phyloP scores from a whole-genome alignment of 1,140 invertebrate genomes.

The Oryzaephilus surinamensis region DNA sequence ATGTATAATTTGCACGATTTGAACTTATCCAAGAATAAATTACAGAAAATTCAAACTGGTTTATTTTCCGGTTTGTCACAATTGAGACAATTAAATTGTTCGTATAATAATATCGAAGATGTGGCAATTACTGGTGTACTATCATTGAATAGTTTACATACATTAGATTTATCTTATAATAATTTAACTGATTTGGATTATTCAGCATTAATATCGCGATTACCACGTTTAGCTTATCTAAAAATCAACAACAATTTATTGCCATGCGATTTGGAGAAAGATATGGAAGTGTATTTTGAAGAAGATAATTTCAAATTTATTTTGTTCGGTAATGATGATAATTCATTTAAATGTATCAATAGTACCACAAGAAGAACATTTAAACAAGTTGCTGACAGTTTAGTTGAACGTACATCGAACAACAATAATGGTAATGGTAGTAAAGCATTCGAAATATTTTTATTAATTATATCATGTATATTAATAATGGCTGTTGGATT shows the following conservation, averaged over 20 bases:
- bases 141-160: slow-evolving; percentile 24
- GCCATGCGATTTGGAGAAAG: slow-evolving; percentile 27
- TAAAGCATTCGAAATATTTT: slow-evolving; percentile 7
- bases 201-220: slow-evolving; percentile 17
- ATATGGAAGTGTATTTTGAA: slow-evolving; percentile 26
- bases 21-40: slow-evolving; percentile 21
- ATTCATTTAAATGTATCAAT: slow-evolving; percentile 17
- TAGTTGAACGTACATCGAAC: neutral
- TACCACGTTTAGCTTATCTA: slow-evolving; percentile 25
- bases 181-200: slow-evolving; percentile 28
- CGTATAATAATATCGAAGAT: slow-evolving; percentile 22
- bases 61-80: slow-evolving; percentile 24
- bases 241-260: slow-evolving; percentile 24
- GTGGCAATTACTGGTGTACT: slow-evolving; percentile 25
- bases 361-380: slow-evolving; percentile 4
- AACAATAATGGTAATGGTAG: neutral
- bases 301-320: slow-evolving; percentile 29
- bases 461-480: slow-evolving; percentile 18
- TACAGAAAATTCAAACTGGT: slow-evolving; percentile 20
- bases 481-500: slow-evolving; percentile 17
- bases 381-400: neutral
- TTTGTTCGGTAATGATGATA: slow-evolving; percentile 13
- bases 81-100: slow-evolving; percentile 23
- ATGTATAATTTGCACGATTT: slow-evolving; percentile 18
- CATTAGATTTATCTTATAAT: slow-evolving; percentile 29